Evolutionary conservation across 2,113 vertebrate genomes (phyloP), one percentile per base, ranked within the genome.

Genomic region (Nerophis ophidion): DNA sequence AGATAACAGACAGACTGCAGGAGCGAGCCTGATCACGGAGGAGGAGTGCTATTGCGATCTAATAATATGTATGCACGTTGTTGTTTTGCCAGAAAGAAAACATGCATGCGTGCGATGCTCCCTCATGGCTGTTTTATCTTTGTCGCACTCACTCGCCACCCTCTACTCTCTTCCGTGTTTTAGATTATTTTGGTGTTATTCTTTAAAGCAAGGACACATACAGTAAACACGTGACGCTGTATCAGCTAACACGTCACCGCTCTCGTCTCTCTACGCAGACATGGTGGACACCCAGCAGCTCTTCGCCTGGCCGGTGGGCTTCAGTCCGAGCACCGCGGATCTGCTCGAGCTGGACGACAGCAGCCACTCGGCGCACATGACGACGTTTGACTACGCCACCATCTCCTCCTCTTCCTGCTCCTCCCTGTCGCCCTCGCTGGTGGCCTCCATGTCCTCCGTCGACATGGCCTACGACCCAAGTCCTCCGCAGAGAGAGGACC

Each of bases 231-330:
- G 55, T 60, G 57, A 74, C 63, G 49, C 63, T 78, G 66, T 75
- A 61, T 71, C 68, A 68, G 60, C 71, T 63, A 50, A 71, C 5
- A 0, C 5, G 1, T 70, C 63, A 60, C 63, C 52, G 52, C 57
- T 49, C 68, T 34, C 36, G n/a, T 56, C 12, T 59, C 58, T 74
- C 60, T 81, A 52, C 66, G 13, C 75, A 84, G 92, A 91, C 84
- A 99, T 99, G 97, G 95, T 98, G 75, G 97, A 99, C 89, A 99
- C 94, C 48, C 95, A 98, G 91, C 95, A 97, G 89, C 93, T 98
- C 88, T 92, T 96, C 1, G 91, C 96, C 66, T 98, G 96, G 97
- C 91, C 94, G 63, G 90, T 94, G 59, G 92, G 90, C 74, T 98
- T 98, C 77, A 93, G 94, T 40, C 90, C 97, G 66, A 92, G 81